Percentiles rank a stretch among this genome's conserved stretches.
phyloP scores from a whole-genome alignment of 1,140 invertebrate genomes.

The Scaptomyza pallida region DNA sequence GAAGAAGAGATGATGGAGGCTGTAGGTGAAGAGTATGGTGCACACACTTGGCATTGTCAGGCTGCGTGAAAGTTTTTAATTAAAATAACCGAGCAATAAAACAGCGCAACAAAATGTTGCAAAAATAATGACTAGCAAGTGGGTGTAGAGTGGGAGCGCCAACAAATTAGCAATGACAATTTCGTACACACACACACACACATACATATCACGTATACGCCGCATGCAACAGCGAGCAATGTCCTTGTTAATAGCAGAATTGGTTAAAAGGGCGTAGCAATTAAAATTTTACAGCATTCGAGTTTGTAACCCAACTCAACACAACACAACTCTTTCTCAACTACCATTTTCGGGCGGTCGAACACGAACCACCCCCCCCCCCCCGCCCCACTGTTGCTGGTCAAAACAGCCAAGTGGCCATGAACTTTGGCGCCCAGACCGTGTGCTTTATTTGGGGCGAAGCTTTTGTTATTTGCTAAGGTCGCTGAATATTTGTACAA shows the following conservation, averaged over 20 bases:
- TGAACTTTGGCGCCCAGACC: constrained; percentile 46
- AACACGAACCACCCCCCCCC: neutral
- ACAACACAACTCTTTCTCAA: neutral
- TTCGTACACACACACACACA: neutral
- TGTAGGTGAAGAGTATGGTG: neutral
- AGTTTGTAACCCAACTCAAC: neutral
- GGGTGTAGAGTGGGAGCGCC: neutral
- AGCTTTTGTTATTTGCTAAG: constrained; percentile 19
- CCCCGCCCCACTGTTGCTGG: constrained; percentile 12
- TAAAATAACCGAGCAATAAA: constrained; percentile 81
- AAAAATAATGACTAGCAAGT: constrained; percentile 24
- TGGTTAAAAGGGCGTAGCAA: constrained; percentile 47
- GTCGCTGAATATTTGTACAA: constrained; percentile 24
- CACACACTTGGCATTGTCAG: constrained; percentile 66
- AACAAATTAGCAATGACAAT: constrained; percentile 56
- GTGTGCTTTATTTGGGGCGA: constrained; percentile 23
- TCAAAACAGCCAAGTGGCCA: constrained; percentile 50
- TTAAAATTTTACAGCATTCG: constrained; percentile 68
- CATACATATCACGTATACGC: constrained; percentile 50
- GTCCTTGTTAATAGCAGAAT: constrained; percentile 36
- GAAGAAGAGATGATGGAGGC: neutral
- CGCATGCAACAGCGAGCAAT: constrained; percentile 13
- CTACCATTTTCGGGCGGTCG: no score
- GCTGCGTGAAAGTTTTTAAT: constrained; percentile 75
- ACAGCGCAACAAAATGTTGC: constrained; percentile 57